Conservation (phyloP, 2,888 invertebrate species). For the Neria commutata region DNA sequence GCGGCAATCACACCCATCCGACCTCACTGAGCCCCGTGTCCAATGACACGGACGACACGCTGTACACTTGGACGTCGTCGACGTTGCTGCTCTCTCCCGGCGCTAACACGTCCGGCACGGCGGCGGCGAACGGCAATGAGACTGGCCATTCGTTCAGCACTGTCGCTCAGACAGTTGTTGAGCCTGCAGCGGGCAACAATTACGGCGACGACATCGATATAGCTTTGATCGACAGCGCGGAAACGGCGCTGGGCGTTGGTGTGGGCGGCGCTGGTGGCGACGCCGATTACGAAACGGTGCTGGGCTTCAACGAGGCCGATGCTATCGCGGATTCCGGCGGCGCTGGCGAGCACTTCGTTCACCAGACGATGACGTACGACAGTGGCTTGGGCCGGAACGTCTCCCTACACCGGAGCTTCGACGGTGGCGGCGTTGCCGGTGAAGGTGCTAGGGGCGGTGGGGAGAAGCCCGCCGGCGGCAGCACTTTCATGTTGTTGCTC, state of each 20-base stretch:
- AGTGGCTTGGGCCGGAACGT: constrained; percentile 18
- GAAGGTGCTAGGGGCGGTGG: constrained; percentile 14
- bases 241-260: constrained; percentile 44
- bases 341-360: constrained; percentile 23
- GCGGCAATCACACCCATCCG: constrained; percentile 8
- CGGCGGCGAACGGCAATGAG: too few species aligned
- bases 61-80: background rate
- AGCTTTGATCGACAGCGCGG: constrained; percentile 57
- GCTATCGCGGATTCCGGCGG: constrained; percentile 9
- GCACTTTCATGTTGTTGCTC: constrained; percentile 69
- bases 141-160: constrained; percentile 12
- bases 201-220: constrained; percentile 46
- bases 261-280: constrained; percentile 42
- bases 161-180: constrained; percentile 1
- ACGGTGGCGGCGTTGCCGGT: constrained; percentile 32
- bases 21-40: constrained; percentile 15
- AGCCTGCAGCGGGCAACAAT: constrained; percentile 27
- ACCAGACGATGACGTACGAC: constrained; percentile 27
- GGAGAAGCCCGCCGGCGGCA: constrained; percentile 46
- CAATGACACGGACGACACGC: background rate
- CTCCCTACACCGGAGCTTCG: constrained; percentile 27
- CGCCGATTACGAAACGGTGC: constrained; percentile 46
- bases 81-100: background rate
- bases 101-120: background rate
- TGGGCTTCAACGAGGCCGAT: constrained; percentile 38